phyloP scores from a whole-genome alignment of 2,797 vertebrate genomes.

The Mastacembelus armatus region DNA sequence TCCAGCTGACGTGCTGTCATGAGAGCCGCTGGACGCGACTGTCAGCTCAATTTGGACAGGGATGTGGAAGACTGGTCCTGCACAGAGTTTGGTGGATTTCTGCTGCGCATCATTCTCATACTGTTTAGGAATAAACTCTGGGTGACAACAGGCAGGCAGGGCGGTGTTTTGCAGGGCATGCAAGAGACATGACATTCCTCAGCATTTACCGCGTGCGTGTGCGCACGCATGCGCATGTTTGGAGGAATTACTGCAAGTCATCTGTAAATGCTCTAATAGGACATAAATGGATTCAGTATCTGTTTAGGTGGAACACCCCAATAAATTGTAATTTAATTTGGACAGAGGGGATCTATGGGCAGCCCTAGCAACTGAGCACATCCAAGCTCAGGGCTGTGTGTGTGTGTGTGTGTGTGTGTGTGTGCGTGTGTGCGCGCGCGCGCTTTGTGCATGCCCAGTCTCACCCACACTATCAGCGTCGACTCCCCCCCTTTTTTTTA shows the following conservation, averaged over 20 bases:
- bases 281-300: background rate
- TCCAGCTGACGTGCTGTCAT: slow-evolving; percentile 13
- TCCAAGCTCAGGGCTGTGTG: slow-evolving; percentile 7
- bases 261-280: background rate
- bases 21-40: slow-evolving; percentile 2
- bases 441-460: slow-evolving; percentile 20
- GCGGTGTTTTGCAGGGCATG: slow-evolving; percentile 7
- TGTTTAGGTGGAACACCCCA: slow-evolving; percentile 2
- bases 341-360: slow-evolving; percentile 1
- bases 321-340: slow-evolving; percentile 25
- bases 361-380: slow-evolving; percentile 32
- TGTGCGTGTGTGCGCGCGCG: background rate
- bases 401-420: slow-evolving; percentile 1
- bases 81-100: slow-evolving; percentile 28
- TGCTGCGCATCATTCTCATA: background rate
- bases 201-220: slow-evolving; percentile 33
- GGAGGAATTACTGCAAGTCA: slow-evolving; percentile 38
- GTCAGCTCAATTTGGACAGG: slow-evolving; percentile 5
- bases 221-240: slow-evolving; percentile 18
- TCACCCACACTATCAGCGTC: slow-evolving; percentile 24
- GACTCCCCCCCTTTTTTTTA: background rate
- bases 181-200: slow-evolving; percentile 51
- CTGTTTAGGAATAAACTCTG: slow-evolving; percentile 30
- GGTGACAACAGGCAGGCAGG: slow-evolving; percentile 24
- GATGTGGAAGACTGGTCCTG: background rate